Percentiles rank a stretch among this genome's conserved stretches.
phyloP scores from a whole-genome alignment of 53 echinoderm and acorn worm species.

The Luidia sarsii region DNA sequence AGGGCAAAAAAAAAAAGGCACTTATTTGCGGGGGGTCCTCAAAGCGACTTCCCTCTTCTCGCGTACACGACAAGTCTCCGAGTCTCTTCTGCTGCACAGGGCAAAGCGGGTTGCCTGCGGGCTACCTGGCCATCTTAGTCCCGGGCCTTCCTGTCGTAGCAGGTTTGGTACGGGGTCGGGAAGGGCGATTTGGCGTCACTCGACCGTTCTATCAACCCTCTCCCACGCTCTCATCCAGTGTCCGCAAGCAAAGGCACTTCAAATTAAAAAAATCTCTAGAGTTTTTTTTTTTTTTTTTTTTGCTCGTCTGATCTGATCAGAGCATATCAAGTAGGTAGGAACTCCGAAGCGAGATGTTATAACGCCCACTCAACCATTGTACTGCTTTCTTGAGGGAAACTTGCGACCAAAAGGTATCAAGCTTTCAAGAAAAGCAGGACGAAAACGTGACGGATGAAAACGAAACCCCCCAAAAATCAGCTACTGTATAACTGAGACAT shows the following conservation, averaged over 20 bases:
- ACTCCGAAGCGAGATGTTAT: slow-evolving; percentile 18
- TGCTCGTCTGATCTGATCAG: too few species aligned
- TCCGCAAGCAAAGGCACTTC: too few species aligned
- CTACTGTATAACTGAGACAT: slow-evolving; percentile 7
- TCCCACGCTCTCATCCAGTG: too few species aligned
- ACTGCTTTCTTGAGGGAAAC: background rate
- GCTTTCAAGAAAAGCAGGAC: background rate
- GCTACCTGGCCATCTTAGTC: slow-evolving; percentile 45
- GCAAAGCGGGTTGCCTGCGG: background rate
- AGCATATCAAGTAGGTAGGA: too few species aligned
- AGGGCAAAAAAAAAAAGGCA: too few species aligned
- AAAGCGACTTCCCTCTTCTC: background rate
- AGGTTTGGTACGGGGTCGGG: background rate
- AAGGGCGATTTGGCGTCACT: background rate
- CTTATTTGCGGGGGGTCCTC: slow-evolving; percentile 24
- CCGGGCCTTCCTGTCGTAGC: background rate
- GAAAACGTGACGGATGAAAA: too few species aligned
- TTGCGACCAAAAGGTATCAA: background rate
- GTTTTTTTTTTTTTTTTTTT: too few species aligned
- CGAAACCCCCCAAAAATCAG: too few species aligned
- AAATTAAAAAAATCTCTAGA: background rate
- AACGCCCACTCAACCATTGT: slow-evolving; percentile 38
- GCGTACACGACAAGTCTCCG: slow-evolving; percentile 37
- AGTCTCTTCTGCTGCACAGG: background rate
- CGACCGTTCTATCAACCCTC: too few species aligned